phyloP scores from a whole-genome alignment of 2,888 invertebrate species.

The Drosophila pseudotalamancana region DNA sequence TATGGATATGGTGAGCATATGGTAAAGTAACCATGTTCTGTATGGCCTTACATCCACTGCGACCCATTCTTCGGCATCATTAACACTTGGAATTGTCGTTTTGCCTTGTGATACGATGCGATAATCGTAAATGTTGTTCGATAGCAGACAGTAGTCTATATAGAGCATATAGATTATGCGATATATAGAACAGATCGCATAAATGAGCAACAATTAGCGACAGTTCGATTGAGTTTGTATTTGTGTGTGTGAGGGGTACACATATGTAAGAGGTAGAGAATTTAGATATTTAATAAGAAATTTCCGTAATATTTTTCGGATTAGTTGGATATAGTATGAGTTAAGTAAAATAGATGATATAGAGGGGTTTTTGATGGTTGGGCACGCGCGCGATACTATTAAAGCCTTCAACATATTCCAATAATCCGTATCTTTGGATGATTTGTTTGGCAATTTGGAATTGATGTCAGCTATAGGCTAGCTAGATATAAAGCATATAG shows the following conservation, averaged over 20 bases:
- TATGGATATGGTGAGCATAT: conserved; percentile 40
- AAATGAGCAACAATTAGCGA: conserved; percentile 44
- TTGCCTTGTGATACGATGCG: conserved; percentile 97
- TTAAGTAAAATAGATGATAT: conserved; percentile 29
- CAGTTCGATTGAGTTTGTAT: conserved; percentile 6
- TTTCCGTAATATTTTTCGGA: conserved; percentile 8
- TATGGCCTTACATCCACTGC: conserved; percentile 91
- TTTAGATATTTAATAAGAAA: conserved; percentile 56
- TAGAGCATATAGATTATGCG: conserved; percentile 12
- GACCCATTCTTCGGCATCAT: conserved; percentile 94
- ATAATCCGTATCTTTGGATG: conserved; percentile 70
- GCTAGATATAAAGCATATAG: conserved; percentile 55
- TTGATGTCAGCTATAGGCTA: conserved; percentile 60
- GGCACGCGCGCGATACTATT: conserved; percentile 20
- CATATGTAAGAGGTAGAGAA: conserved; percentile 81
- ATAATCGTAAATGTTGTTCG: conserved; percentile 93
- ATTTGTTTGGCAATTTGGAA: conserved; percentile 60
- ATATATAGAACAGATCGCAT: not conserved
- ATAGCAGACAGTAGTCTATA: conserved; percentile 90
- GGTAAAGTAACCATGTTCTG: conserved; percentile 76
- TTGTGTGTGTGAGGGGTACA: conserved; percentile 24
- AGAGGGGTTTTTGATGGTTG: not conserved
- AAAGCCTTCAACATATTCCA: conserved; percentile 60
- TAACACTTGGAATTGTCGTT: conserved; percentile 94
- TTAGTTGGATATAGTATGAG: conserved; percentile 22